Base-by-base conservation (phyloP, 2,888 invertebrate genomes). In the Criorhina ranunculi region DNA sequence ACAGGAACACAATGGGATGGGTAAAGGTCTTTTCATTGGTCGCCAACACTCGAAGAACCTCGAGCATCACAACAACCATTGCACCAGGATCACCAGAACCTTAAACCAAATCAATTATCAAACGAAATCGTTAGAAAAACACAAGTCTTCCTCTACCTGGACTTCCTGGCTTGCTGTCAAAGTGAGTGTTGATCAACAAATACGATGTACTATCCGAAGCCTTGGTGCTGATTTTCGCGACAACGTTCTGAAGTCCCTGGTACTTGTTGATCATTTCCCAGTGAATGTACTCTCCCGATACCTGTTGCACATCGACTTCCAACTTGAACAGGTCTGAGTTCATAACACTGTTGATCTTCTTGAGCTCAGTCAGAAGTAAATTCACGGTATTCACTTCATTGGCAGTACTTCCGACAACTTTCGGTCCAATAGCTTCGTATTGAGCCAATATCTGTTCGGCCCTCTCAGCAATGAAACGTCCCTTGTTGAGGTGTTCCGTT, bases 81-180 rank as follows among this genome's bases (percentile, higher is more conserved):
- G 93, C 93, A 29, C 93, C 94, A 90, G 95, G 94, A 89, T 95
- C 95, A 55, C 94, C 94, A 17, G 94, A 93, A 49, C 94, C 90
- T 90, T 42, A 19, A 44, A 44, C 7, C 19, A 42, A 57, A 66
- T 19, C 11, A 46, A 9, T 24, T 7, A n/a, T 5, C 9, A 24
- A 2, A 24, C 6, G n/a, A n/a, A n/a, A 24, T 7, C 29, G 0
- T 6, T 12, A n/a, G 9, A 4, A 17, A 5, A 11, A 0, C 19
- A 31, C 44, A 5, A 17, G n/a, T 33, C 9, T 5, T 17, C 51
- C 69, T 87, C 67, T 66, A 87, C 95, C 98, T 89, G 96, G 95
- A 90, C 97, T 97, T 87, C 94, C 95, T 12, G 96, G 95, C 80
- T 97, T 96, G 51, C 96, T 95, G 91, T 99, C 98, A 91, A 96